A percentile compares a stretch with the other conserved stretches of the same genome.
These are phyloP conservation scores for Macrosoma leucophasiata DNA, from an alignment of 2,888 invertebrate genomes.

Conservation along the genomic window DNA sequence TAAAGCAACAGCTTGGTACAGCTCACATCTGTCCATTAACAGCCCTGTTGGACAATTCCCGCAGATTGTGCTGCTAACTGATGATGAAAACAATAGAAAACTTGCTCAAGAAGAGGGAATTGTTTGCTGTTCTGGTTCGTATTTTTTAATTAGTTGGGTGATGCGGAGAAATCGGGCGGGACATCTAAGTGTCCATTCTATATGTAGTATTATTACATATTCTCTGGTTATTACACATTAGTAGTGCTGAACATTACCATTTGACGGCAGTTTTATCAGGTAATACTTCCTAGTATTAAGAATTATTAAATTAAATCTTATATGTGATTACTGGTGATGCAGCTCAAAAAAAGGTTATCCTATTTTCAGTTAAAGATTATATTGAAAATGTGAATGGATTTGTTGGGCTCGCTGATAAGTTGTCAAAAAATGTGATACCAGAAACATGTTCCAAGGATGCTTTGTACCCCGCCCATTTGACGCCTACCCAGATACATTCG, in stretches of 20 bases:
- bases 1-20: conserved; percentile 88
- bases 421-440: conserved; percentile 81
- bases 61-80: conserved; percentile 86
- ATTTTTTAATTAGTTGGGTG: too few species aligned
- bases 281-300: not conserved
- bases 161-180: too few species aligned
- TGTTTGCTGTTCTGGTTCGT: conserved; percentile 79
- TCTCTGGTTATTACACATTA: too few species aligned
- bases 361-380: conserved; percentile 81
- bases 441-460: conserved; percentile 78
- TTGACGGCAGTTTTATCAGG: too few species aligned
- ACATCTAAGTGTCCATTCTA: too few species aligned
- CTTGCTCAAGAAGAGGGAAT: conserved; percentile 83
- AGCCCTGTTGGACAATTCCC: conserved; percentile 50
- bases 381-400: conserved; percentile 81
- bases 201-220: too few species aligned
- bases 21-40: conserved; percentile 78
- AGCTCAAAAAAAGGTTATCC: not conserved
- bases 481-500: conserved; percentile 83
- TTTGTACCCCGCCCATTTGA: conserved; percentile 89
- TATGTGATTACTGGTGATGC: not conserved
- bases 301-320: not conserved
- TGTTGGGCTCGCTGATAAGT: conserved; percentile 85
- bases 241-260: too few species aligned
- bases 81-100: conserved; percentile 86